Evolutionary conservation across 2,113 vertebrate genomes (phyloP).

Genomic region (Panthera uncia): DNA sequence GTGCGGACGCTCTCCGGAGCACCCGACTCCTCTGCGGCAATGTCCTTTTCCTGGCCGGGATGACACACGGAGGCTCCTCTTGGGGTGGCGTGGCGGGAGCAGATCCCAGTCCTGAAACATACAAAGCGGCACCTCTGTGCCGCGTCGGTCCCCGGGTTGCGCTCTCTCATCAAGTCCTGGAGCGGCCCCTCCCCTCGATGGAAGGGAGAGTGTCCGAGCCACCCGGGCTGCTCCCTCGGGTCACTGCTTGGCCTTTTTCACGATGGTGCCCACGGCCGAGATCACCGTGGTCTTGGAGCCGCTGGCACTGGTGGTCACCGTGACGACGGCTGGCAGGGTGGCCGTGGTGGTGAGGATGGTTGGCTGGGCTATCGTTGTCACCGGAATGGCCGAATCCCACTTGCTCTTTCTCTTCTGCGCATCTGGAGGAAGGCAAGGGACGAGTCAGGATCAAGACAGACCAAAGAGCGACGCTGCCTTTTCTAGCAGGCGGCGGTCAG

Average conservation of each 20-base stretch:
- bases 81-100: neutral
- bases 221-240: neutral
- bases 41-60: neutral
- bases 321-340: conserved; percentile 94
- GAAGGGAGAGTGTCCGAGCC: neutral
- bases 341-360: conserved; percentile 95
- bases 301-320: conserved; percentile 97
- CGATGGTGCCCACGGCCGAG: conserved; percentile 97
- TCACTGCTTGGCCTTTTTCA: conserved; percentile 99
- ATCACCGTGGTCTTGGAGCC: conserved; percentile 99
- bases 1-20: neutral
- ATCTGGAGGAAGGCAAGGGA: conserved; percentile 84
- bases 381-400: conserved; percentile 98
- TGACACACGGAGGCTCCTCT: neutral
- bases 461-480: fast-evolving
- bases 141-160: conserved; percentile 80
- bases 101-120: neutral
- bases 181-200: neutral
- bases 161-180: neutral
- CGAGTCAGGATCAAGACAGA: neutral
- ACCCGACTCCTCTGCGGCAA: neutral
- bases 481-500: neutral
- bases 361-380: conserved; percentile 94
- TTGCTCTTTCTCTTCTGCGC: conserved; percentile 99
- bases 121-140: conserved; percentile 65